A percentile compares a stretch with the other conserved stretches of the same genome.
These are phyloP conservation scores for Dynastes maya DNA, from an alignment of 2,888 invertebrate genomes.

Conservation along the genomic window DNA sequence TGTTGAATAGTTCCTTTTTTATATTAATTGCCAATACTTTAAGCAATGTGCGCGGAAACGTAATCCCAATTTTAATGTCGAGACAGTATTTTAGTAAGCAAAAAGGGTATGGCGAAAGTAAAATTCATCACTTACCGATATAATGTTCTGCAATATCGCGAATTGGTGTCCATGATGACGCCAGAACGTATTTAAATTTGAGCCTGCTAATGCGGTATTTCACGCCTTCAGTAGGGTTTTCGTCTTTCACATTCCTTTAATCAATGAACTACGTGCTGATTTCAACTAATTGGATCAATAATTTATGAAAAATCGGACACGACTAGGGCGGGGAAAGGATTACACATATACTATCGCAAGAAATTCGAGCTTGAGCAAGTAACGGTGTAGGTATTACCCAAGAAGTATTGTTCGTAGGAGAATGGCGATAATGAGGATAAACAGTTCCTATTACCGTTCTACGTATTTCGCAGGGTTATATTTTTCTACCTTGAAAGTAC, in stretches of 20 bases:
- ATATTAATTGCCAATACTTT: too few species aligned
- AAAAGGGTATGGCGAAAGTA: not conserved
- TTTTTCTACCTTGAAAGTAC: too few species aligned
- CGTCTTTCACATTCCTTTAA: conserved; percentile 43
- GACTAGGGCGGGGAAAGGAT: conserved; percentile 28
- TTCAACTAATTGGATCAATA: conserved; percentile 40
- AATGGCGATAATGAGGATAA: too few species aligned
- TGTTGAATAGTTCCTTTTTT: too few species aligned
- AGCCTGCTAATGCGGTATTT: conserved; percentile 42
- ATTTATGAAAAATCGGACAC: conserved; percentile 6
- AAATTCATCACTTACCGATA: conserved; percentile 22
- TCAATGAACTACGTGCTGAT: conserved; percentile 43
- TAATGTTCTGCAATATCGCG: too few species aligned
- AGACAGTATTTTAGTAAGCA: not conserved
- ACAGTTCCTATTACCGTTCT: too few species aligned
- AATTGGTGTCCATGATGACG: too few species aligned
- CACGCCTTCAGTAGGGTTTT: conserved; percentile 38
- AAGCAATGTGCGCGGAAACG: too few species aligned
- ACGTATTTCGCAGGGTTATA: too few species aligned
- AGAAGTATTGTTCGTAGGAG: not conserved
- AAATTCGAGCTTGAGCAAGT: conserved; percentile 7
- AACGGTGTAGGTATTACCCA: not conserved
- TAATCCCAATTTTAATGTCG: too few species aligned
- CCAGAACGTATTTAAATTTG: conserved; percentile 40
- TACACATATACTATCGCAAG: conserved; percentile 25